These are phyloP conservation scores for Astreopora myriophthalma DNA, from an alignment of 64 coral and sea anemone genomes.

Conservation along the genomic window DNA sequence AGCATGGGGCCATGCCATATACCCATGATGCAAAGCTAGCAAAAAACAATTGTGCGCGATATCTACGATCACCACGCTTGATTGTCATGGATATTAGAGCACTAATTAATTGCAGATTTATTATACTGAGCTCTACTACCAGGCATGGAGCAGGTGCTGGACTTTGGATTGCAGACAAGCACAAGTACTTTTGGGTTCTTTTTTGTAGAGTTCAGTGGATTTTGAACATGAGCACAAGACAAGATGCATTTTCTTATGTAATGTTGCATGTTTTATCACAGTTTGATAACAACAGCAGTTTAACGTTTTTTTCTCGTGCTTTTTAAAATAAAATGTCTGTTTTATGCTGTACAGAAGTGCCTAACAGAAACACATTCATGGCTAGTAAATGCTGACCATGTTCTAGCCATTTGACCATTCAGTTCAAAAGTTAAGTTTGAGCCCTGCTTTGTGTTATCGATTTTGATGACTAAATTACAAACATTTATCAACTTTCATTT, in stretches of 20 bases:
- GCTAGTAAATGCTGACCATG: conserved; percentile 53
- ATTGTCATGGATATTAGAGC: too few species aligned
- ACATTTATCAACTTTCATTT: too few species aligned
- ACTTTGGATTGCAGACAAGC: too few species aligned
- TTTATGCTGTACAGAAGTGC: conserved; percentile 2
- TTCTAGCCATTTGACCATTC: conserved; percentile 52
- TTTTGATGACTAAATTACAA: too few species aligned
- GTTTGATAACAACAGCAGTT: conserved; percentile 64
- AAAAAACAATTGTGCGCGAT: too few species aligned
- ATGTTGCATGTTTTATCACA: neutral
- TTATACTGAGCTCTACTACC: too few species aligned
- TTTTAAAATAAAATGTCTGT: neutral
- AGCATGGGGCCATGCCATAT: too few species aligned
- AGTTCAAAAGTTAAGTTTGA: neutral
- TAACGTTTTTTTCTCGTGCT: neutral
- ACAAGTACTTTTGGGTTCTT: neutral
- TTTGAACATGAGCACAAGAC: neutral
- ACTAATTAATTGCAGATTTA: too few species aligned
- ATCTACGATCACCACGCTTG: too few species aligned
- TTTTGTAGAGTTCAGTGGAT: neutral
- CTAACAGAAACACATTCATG: conserved; percentile 46
- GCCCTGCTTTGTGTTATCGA: too few species aligned
- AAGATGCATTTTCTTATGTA: neutral
- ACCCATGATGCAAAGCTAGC: too few species aligned
- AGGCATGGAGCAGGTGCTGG: too few species aligned